phyloP scores from a whole-genome alignment of 2,113 vertebrate species.

The Ctenomys sociabilis region DNA sequence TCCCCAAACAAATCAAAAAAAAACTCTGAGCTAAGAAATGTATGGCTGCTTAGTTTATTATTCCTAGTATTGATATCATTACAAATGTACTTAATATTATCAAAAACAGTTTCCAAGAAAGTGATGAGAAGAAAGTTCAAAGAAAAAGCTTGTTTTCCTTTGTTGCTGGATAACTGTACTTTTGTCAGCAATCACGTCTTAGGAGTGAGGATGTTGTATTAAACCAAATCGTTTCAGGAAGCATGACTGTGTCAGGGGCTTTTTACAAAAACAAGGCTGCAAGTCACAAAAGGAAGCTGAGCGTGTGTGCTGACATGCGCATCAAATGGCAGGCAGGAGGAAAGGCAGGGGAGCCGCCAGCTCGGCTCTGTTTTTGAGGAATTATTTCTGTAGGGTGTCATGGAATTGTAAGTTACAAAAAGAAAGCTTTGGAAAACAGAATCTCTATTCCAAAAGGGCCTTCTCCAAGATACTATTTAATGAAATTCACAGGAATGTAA shows the following conservation, averaged over 20 bases:
- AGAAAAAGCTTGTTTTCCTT: background rate
- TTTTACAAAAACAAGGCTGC: slow-evolving; percentile 76
- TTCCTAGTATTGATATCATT: background rate
- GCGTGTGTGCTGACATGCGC: slow-evolving; percentile 32
- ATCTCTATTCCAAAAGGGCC: slow-evolving; percentile 19
- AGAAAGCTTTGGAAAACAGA: slow-evolving; percentile 62
- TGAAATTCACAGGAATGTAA: background rate
- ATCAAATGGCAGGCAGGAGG: slow-evolving; percentile 26
- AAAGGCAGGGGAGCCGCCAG: slow-evolving; percentile 59
- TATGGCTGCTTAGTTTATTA: background rate
- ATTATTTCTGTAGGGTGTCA: slow-evolving; percentile 71
- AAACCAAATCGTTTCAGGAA: slow-evolving; percentile 70
- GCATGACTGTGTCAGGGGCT: slow-evolving; percentile 64
- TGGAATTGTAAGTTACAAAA: slow-evolving; percentile 74
- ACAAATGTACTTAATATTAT: background rate
- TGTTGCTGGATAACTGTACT: background rate
- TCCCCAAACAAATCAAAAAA: background rate
- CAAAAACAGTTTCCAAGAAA: background rate
- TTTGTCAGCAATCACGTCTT: background rate
- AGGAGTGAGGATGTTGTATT: slow-evolving; percentile 63
- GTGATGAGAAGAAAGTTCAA: background rate
- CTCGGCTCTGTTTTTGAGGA: slow-evolving; percentile 76
- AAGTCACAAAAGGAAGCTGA: slow-evolving; percentile 70
- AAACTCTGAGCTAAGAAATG: background rate
- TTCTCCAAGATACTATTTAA: slow-evolving; percentile 70